Evolutionary conservation across 2,797 vertebrate genomes (phyloP).

Genomic region (Martes flavigula): DNA sequence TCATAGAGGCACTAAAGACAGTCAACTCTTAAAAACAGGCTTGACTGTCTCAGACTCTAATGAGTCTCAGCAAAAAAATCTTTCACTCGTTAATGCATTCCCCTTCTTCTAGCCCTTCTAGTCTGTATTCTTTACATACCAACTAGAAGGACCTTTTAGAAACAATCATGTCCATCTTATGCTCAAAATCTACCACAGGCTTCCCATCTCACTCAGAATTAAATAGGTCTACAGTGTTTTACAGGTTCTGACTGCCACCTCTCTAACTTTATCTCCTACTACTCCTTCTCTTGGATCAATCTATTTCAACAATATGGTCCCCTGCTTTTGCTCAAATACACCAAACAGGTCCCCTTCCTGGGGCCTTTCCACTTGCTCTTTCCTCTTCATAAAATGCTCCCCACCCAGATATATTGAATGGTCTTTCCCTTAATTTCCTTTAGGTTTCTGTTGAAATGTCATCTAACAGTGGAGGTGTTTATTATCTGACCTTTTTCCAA

Average conservation of each 20-base stretch:
- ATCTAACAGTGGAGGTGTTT: neutral
- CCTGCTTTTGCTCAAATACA: neutral
- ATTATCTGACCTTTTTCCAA: neutral
- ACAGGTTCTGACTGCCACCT: neutral
- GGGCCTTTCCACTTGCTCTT: neutral
- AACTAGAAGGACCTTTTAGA: neutral
- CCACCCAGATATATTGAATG: neutral
- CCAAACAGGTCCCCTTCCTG: neutral
- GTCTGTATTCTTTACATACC: neutral
- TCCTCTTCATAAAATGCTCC: slow-evolving; percentile 15
- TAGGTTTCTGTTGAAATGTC: neutral
- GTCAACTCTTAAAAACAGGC: neutral
- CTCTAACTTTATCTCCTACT: neutral
- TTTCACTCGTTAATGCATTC: neutral
- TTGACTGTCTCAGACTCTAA: neutral
- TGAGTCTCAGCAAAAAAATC: neutral
- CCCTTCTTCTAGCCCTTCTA: neutral
- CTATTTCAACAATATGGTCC: neutral
- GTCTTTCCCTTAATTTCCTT: neutral
- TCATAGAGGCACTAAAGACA: neutral
- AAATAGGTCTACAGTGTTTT: neutral
- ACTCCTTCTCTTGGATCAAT: neutral
- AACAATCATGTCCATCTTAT: neutral
- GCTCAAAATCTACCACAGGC: neutral
- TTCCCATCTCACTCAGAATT: neutral